phyloP scores from a whole-genome alignment of 2,113 vertebrate species.

The Oxyura jamaicensis region DNA sequence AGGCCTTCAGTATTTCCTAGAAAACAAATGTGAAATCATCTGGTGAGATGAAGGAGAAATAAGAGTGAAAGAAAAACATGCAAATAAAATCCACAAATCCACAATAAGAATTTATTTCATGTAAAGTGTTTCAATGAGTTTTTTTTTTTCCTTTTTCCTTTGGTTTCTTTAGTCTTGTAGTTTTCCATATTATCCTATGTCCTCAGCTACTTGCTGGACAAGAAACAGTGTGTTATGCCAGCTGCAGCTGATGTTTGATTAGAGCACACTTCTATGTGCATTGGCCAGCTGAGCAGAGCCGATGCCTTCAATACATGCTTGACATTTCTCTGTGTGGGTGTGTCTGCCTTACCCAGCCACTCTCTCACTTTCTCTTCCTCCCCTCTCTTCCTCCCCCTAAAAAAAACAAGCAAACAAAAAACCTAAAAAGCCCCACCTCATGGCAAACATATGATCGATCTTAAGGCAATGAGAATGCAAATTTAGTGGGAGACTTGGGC shows the following conservation, averaged over 20 bases:
- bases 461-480: background rate
- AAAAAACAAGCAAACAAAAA: too few species aligned
- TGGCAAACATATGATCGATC: background rate
- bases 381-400: background rate
- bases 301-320: background rate
- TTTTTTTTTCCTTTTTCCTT: background rate
- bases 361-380: background rate
- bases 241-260: constrained; percentile 11
- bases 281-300: background rate
- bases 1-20: background rate
- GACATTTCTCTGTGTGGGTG: background rate
- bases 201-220: background rate
- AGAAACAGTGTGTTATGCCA: background rate
- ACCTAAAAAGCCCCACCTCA: too few species aligned
- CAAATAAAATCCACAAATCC: background rate
- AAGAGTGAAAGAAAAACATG: background rate
- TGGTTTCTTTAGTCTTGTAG: background rate
- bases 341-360: background rate
- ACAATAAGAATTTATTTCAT: background rate
- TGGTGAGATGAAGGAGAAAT: background rate
- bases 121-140: background rate
- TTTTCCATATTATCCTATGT: background rate
- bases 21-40: background rate
- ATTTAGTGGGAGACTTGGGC: rapidly evolving
- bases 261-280: background rate